Evolutionary conservation across 2,888 invertebrate genomes (phyloP), one percentile per base, ranked within the genome.

Genomic region (Chloroclysta siterata): DNA sequence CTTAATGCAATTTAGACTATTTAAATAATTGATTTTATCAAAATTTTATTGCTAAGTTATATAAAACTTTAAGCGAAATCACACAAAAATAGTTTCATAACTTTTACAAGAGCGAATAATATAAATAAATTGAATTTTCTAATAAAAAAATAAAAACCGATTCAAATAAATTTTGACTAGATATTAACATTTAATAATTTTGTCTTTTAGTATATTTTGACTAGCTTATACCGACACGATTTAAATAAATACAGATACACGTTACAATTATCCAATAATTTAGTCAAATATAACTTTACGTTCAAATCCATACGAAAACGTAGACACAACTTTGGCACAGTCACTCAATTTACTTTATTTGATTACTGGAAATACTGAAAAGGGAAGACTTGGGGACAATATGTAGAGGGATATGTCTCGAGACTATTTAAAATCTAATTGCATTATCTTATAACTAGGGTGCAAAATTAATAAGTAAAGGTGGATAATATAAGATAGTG

Each of bases 21-120:
- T 90, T 90, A 90, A 90, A 92, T 93, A 93, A 93, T 93, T 93
- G 93, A 93, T 92, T 93, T 91, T 87, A 90, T 92, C 88, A 89
- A 88, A 87, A 82, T 77, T 85, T 86, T 90, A 91, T 91, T 91
- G 89, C 91, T 90, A 89, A 80, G 70, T 83, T 83, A 79, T 82
- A 83, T 81, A 60, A 63, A 51, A 82, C 73, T 87, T 82, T 76
- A 86, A 86, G 84, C 85, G 81, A 87, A 78, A 83, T 82, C 82
- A 85, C 85, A 83, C 83, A 81, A 84, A 84, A 81, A 83, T 81
- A 82, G 73, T 76, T 75, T 63, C 60, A 78, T 76, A 79, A 81
- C 76, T 80, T 85, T 79, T 70, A 81, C 74, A 81, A 72, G 66
- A 76, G 76, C 63, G 66, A 82, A 82, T 76, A 77, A 78, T 82